These are phyloP conservation scores for Casuarius casuarius DNA, from an alignment of 2,113 vertebrate genomes.

Conservation along the genomic window DNA sequence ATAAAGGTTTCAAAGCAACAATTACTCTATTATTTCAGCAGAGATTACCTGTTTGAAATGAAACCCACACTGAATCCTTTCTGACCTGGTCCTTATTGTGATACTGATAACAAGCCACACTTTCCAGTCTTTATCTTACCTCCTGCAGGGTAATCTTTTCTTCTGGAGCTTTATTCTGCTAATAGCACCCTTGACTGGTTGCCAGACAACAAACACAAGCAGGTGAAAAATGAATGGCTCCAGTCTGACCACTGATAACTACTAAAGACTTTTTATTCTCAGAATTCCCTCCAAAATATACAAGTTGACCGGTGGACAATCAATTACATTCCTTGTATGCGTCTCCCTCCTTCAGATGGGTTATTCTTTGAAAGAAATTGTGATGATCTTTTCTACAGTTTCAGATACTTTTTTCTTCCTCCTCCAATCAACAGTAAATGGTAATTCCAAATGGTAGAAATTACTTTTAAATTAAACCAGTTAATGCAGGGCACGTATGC, in stretches of 20 bases:
- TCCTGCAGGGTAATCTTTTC: constrained; percentile 77
- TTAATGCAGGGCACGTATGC: constrained; percentile 47
- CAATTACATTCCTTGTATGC: constrained; percentile 42
- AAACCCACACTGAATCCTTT: constrained; percentile 74
- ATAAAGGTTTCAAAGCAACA: constrained; percentile 72
- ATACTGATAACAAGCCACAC: constrained; percentile 79
- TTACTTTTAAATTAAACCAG: constrained; percentile 60
- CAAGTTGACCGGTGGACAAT: constrained; percentile 57
- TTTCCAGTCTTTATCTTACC: constrained; percentile 78
- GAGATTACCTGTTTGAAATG: constrained; percentile 77
- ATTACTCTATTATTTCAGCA: constrained; percentile 75
- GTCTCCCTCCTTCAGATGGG: not conserved
- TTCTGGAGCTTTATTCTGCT: constrained; percentile 80
- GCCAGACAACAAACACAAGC: constrained; percentile 80
- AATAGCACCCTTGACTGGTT: constrained; percentile 82
- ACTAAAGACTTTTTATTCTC: constrained; percentile 70
- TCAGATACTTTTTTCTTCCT: not conserved
- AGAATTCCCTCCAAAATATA: constrained; percentile 72
- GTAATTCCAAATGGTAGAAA: constrained; percentile 56
- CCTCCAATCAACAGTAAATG: constrained; percentile 47
- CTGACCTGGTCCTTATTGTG: constrained; percentile 76
- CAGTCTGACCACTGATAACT: constrained; percentile 76
- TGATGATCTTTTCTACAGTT: constrained; percentile 56
- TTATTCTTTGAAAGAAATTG: constrained; percentile 37
- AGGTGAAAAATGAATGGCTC: constrained; percentile 81